Base-by-base conservation (phyloP, 2,113 vertebrate species). In the Neogobius melanostomus region DNA sequence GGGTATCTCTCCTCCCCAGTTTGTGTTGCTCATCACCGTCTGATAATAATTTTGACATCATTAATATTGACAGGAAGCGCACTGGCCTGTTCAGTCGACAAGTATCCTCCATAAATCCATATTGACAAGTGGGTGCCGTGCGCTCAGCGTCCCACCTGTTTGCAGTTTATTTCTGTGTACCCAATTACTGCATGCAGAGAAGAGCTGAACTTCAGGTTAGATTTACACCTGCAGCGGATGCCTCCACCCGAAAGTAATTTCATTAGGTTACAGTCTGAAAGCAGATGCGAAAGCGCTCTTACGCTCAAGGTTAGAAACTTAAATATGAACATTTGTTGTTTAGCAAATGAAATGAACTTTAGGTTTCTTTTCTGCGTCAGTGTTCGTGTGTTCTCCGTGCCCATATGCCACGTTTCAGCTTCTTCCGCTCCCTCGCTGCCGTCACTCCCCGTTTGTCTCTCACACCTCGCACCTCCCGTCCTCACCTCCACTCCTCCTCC, bases 1-100 rank as follows among this genome's bases (percentile, higher is more conserved):
- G 70, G 11, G 5, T 48, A 56, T 36, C 50, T 63, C 62, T 51
- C 49, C 17, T 36, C 48, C 12, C 0, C 47, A 10, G 64, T 53
- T 78, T 67, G 47, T 75, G 36, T 66, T 66, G 64, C 72, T 60
- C 70, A 52, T 71, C 43, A 28, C 71, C 65, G 66, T 54, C 74
- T 44, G 62, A 44, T 75, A 75, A 71, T 82, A 83, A 84, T 82
- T 71, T 71, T 8, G 1, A 61, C 14, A 77, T 83, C 71, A 88
- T 88, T 82, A 79, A 82, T 83, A 86, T 85, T 85, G 83, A 87
- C 87, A 85, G 79, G 76, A 69, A 69, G 76, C 48, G 11, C 54
- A 69, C 17, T 64, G 63, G 59, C 66, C 64, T 80, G 79, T 71
- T 85, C 63, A 67, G 71, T 67, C 59, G 61, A 65, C 72, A 83